phyloP scores from a whole-genome alignment of 1,140 invertebrate genomes.

The Cydia strobilella region DNA sequence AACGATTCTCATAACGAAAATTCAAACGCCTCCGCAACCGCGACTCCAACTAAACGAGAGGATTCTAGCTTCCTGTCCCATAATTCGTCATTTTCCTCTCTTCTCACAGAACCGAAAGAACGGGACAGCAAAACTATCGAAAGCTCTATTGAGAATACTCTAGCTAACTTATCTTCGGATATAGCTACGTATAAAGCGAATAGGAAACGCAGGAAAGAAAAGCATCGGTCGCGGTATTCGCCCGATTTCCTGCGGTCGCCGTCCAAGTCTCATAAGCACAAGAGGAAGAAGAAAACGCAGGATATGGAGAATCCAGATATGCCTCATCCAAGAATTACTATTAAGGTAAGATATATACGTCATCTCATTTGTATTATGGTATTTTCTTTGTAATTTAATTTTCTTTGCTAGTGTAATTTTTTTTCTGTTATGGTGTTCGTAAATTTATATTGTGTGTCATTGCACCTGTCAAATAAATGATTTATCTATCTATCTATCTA shows the following conservation, averaged over 20 bases:
- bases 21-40: constrained; percentile 53
- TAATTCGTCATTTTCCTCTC: constrained; percentile 75
- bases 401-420: too few species aligned
- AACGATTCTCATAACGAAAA: constrained; percentile 74
- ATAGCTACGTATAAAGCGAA: constrained; percentile 77
- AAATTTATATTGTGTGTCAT: too few species aligned
- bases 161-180: constrained; percentile 70
- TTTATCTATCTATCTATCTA: too few species aligned
- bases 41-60: constrained; percentile 50
- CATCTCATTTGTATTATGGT: too few species aligned
- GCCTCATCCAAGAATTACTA: constrained; percentile 87
- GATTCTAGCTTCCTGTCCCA: constrained; percentile 63
- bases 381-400: too few species aligned
- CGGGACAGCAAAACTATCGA: constrained; percentile 69
- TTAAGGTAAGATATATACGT: constrained; percentile 88
- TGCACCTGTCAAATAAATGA: too few species aligned
- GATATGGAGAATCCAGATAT: constrained; percentile 83
- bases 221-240: constrained; percentile 85
- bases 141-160: constrained; percentile 69
- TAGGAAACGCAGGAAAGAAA: constrained; percentile 85
- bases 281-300: constrained; percentile 86
- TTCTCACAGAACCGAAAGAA: constrained; percentile 68
- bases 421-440: too few species aligned
- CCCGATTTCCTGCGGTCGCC: constrained; percentile 82
- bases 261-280: constrained; percentile 85